Conservation (phyloP, 2,797 vertebrate genomes). For the Atherinosoma microstoma region DNA sequence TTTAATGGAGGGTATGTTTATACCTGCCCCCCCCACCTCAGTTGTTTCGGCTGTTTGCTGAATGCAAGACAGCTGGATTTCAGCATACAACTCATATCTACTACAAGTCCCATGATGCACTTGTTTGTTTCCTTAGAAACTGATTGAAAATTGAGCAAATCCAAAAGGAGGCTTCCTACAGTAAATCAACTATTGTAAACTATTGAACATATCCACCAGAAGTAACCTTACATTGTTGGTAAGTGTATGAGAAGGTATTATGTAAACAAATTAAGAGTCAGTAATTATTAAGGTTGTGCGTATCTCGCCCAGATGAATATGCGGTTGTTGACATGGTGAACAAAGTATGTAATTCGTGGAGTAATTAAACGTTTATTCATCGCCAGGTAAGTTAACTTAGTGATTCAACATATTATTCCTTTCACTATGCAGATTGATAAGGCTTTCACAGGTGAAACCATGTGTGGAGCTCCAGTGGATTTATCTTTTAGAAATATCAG, state of each 20-base stretch:
- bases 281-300: too few species aligned
- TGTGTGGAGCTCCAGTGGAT: slow-evolving; percentile 85
- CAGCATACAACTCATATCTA: not conserved
- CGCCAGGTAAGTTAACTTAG: too few species aligned
- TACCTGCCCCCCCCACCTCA: too few species aligned
- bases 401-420: not conserved
- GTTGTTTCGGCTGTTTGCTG: not conserved
- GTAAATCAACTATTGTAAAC: not conserved
- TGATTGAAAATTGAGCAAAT: not conserved
- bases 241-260: not conserved
- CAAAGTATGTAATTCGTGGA: not conserved
- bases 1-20: too few species aligned
- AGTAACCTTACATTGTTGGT: not conserved
- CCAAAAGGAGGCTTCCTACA: not conserved
- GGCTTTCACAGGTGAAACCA: slow-evolving; percentile 34
- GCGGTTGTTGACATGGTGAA: not conserved
- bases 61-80: not conserved
- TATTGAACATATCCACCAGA: not conserved
- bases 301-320: not conserved
- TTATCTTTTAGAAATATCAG: slow-evolving; percentile 87
- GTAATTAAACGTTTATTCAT: accelerated
- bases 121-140: slow-evolving; percentile 16
- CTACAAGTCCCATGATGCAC: slow-evolving; percentile 20
- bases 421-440: slow-evolving; percentile 15
- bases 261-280: not conserved